Conservation (phyloP, 2,113 vertebrate species). For the Seriola aureovittata region DNA sequence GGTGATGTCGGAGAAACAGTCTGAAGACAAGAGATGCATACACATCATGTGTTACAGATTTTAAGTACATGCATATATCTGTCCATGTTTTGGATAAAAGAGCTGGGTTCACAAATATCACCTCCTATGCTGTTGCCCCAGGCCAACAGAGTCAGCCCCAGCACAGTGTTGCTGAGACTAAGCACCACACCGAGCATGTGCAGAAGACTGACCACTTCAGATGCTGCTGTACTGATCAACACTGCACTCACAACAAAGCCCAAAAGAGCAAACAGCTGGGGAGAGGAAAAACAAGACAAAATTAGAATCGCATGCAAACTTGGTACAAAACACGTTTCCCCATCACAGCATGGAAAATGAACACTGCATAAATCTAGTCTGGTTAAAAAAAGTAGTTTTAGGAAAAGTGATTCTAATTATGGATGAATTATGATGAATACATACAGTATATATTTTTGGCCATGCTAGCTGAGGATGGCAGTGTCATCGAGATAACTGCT, state of each 20-base stretch:
- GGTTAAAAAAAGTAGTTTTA: neutral
- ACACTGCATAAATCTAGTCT: neutral
- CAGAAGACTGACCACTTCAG: conserved; percentile 93
- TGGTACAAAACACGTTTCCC: neutral
- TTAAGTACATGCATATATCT: neutral
- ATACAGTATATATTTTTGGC: neutral
- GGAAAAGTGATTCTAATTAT: neutral
- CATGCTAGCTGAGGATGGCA: neutral
- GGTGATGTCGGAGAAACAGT: conserved; percentile 95
- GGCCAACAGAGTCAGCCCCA: conserved; percentile 95
- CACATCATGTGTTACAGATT: neutral
- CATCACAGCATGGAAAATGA: neutral
- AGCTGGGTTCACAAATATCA: neutral
- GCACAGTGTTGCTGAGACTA: conserved; percentile 93
- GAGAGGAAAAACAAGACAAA: neutral
- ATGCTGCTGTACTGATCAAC: conserved; percentile 91
- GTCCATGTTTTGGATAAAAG: neutral
- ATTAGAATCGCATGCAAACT: neutral
- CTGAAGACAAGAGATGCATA: conserved; percentile 75
- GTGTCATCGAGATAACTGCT: neutral
- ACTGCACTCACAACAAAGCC: conserved; percentile 95
- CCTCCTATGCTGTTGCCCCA: conserved; percentile 96
- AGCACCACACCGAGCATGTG: conserved; percentile 92
- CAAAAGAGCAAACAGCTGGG: conserved; percentile 91
- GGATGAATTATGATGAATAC: neutral